Conservation (phyloP, 2,113 vertebrate species). For the Xiphorhynchus elegans region DNA sequence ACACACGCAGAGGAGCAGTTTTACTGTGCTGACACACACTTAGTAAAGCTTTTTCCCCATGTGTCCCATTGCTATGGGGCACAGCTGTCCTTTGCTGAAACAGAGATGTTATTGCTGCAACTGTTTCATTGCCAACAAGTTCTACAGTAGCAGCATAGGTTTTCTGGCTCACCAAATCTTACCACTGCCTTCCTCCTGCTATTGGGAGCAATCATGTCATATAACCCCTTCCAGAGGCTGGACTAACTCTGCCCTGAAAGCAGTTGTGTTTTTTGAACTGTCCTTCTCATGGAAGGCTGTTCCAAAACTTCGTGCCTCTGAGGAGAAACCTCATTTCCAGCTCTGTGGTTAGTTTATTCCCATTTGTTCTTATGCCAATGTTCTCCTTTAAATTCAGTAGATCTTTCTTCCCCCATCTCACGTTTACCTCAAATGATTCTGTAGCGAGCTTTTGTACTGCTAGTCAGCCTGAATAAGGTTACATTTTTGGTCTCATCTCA, state of each 20-base stretch:
- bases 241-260: neutral
- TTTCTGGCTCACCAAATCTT: neutral
- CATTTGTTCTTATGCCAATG: constrained; percentile 33
- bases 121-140: neutral
- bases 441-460: neutral
- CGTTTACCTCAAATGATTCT: neutral
- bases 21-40: neutral
- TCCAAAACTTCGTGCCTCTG: constrained; percentile 20
- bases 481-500: neutral
- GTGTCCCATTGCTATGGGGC: neutral
- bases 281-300: neutral
- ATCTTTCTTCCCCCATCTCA: neutral
- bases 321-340: constrained; percentile 26
- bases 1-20: neutral
- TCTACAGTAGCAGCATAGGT: accelerated
- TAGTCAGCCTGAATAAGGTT: neutral
- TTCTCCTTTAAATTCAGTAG: neutral
- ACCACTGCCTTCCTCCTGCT: neutral
- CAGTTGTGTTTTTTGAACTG: neutral
- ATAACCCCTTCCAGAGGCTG: neutral
- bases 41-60: neutral
- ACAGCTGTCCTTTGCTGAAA: neutral
- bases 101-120: neutral
- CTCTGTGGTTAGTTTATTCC: neutral
- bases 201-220: neutral